Evolutionary conservation across 2,888 invertebrate species (phyloP), one percentile per base, ranked within the genome.

Genomic region (Drosophila demipolita): DNA sequence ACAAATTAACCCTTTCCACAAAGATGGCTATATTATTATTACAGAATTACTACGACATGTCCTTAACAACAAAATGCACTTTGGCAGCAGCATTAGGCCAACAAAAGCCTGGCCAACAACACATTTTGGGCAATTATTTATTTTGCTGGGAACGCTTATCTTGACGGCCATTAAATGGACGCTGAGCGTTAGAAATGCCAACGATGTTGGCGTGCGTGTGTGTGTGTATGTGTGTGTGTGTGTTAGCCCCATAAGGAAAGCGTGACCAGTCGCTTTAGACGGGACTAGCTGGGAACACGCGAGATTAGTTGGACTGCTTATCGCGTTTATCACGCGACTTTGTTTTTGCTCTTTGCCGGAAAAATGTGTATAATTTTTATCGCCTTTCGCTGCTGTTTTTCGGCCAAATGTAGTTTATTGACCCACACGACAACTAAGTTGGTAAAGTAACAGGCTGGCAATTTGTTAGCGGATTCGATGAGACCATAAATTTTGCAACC

Each of bases 131-230:
- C 88, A 83, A 85, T 85, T 86, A 85, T 86, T 86, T 85, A 79
- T 83, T 88, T 83, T 69, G 74, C 62, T 67, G 57, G 59, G 52
- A 59, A 57, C 67, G 83, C 77, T 85, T 88, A 86, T 88, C 85
- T 77, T 83, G 87, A 80, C 85, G 83, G 80, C 82, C 89, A 85
- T 85, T 88, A 86, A 88, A 85, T 88, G 83, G 79, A 82, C 72
- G 68, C 73, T 81, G 74, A 87, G 80, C 80, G 83, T 73, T 74
- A 57, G 87, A 78, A 74, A 87, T 87, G 67, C 71, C 69, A 87
- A 64, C 82, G 75, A 85, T 84, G 77, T 48, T 1, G 20, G 1
- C 45, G 11, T 59, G 45, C 57, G 64, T 57, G 66, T 77, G 77
- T 29, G 4, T 4, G 29, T 5, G 3, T 26, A 26, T 4, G 45